Evolutionary conservation across 1,140 invertebrate genomes (phyloP).

Genomic region (Drosophila azteca): DNA sequence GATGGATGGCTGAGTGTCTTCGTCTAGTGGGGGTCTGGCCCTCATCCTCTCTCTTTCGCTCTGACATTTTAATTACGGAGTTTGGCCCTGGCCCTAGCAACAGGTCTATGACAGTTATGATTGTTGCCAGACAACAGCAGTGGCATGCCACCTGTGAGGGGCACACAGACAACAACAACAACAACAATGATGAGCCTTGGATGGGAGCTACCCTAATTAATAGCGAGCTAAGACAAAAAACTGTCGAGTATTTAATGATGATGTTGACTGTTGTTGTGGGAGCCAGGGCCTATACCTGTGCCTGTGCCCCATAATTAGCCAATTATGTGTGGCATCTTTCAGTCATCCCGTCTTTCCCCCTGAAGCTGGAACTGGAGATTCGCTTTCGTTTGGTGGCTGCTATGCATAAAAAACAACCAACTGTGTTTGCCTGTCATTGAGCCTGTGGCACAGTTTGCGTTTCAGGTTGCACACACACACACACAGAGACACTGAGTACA

Average conservation of each 20-base stretch:
- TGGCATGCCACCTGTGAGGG: conserved; percentile 34
- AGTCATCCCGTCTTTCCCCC: conserved; percentile 2
- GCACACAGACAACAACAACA: too few species aligned
- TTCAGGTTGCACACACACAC: conserved; percentile 15
- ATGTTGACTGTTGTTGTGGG: conserved; percentile 18
- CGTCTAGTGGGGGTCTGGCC: too few species aligned
- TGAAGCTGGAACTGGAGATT: background rate
- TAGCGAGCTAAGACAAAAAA: conserved; percentile 39
- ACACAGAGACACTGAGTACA: background rate
- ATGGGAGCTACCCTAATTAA: conserved; percentile 53
- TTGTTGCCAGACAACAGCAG: conserved; percentile 34
- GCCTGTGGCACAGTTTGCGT: conserved; percentile 58
- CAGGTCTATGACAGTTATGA: conserved; percentile 47
- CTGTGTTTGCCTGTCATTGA: conserved; percentile 40
- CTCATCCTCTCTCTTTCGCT: too few species aligned
- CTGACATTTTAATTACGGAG: conserved; percentile 55
- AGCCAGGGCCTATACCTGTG: too few species aligned
- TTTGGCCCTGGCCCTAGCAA: conserved; percentile 43
- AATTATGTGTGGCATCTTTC: conserved; percentile 48
- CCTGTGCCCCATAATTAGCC: conserved; percentile 31
- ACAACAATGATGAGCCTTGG: conserved; percentile 35
- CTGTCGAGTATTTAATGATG: conserved; percentile 57
- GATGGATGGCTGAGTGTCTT: conserved; percentile 9
- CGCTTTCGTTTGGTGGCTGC: conserved; percentile 42
- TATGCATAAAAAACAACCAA: conserved; percentile 25